Evolutionary conservation across 2,797 vertebrate genomes (phyloP), one percentile per base, ranked within the genome.

Genomic region (Acrossocheilus wenchowensis): DNA sequence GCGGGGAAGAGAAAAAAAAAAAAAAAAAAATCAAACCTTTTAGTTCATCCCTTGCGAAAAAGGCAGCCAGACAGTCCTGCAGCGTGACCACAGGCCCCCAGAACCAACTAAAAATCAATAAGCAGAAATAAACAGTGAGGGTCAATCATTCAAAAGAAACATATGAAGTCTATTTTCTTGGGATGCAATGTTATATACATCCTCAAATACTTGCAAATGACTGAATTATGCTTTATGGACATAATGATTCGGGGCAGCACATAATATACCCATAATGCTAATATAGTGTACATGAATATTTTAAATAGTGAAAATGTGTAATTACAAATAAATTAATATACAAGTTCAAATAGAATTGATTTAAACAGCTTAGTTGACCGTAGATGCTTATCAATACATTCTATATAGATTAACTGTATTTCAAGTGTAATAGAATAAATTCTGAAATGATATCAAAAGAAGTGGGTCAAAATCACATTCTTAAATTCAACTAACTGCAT

Each of bases 41-140:
- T 73, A 99, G 95, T 93, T 99, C 98, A 92, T 99, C 98, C 94
- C 98, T 96, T 88, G 98, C 97, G 91, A 99, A 99, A 94, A 99
- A 99, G 87, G 98, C 98, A 91, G 98, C 98, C 89, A 99, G 97
- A 91, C 98, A 99, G 94, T 99, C 98, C 94, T 99, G 98, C 94
- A 99, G 96, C 41, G 98, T 99, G 90, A 99, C 98, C 91, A 98
- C 96, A 72, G 98, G 98, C 90, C 98, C 98, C 98, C 98, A 99
- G 96, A 99, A 99, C 98, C 98, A 99, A 94, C 98, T 99, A 92
- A 90, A 93, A 92, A 94, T 45, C 26, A 71, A 48, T 43, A 11
- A 57, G 52, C 26, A 39, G n/a, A 93, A 94, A 93, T 94, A 88
- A 94, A 95, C 93, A 95, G 93, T 94, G 94, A 93, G 12, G 8